Evolutionary conservation across 2,797 vertebrate genomes (phyloP).

Genomic region (Lacerta bilineata): DNA sequence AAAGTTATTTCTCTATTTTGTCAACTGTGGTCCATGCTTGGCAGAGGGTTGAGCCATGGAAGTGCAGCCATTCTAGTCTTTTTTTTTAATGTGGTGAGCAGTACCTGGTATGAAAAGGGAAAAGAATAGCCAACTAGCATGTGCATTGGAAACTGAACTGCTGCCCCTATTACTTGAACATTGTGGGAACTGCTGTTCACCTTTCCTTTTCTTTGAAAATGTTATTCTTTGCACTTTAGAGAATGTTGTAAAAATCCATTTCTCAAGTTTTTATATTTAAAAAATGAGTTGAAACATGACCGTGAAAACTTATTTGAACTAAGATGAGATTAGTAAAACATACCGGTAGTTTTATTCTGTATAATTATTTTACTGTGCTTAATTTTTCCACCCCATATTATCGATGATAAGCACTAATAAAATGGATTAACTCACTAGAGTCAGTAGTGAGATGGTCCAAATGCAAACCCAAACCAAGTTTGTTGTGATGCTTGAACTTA

Average conservation of each 20-base stretch:
- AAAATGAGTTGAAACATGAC: background rate
- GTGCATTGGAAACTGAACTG: background rate
- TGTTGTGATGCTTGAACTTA: background rate
- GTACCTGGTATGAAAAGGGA: background rate
- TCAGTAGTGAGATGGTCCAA: background rate
- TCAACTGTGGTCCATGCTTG: background rate
- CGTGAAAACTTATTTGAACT: background rate
- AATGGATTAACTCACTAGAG: background rate
- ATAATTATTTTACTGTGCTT: background rate
- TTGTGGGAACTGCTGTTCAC: background rate
- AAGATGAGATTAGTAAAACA: background rate
- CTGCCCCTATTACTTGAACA: background rate
- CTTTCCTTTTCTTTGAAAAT: background rate
- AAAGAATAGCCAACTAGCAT: background rate
- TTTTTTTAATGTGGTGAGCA: background rate
- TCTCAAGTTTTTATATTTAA: background rate
- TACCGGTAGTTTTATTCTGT: background rate
- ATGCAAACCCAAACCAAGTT: background rate
- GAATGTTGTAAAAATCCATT: background rate
- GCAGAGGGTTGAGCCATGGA: background rate
- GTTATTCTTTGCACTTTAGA: background rate
- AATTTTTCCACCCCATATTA: background rate
- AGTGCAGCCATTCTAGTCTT: background rate
- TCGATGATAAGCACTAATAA: background rate
- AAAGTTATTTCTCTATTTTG: slow-evolving; percentile 8